phyloP scores from a whole-genome alignment of 1,140 invertebrate species.

The Conus ventricosus region DNA sequence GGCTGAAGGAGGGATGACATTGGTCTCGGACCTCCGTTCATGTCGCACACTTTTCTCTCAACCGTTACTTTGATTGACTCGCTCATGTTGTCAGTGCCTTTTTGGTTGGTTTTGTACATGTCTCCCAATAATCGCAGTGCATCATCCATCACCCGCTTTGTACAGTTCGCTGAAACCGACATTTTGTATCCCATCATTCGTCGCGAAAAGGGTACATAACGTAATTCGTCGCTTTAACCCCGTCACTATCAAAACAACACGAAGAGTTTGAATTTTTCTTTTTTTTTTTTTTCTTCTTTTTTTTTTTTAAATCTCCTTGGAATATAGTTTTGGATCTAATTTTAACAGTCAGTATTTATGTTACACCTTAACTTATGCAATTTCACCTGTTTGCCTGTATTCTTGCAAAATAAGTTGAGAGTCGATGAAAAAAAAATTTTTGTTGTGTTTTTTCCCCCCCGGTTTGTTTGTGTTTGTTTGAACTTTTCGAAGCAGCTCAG shows the following conservation, averaged over 20 bases:
- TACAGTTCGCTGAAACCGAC: not conserved
- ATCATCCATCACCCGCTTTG: not conserved
- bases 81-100: not conserved
- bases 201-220: not conserved
- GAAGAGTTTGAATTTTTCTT: not conserved
- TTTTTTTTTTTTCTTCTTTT: not conserved
- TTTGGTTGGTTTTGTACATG: not conserved
- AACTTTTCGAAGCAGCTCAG: no score
- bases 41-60: no score
- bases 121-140: not conserved
- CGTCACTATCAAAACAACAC: no score
- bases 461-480: no score
- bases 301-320: not conserved
- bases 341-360: slow-evolving; percentile 7
- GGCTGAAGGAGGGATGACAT: no score
- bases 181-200: not conserved
- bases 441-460: no score
- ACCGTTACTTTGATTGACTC: not conserved
- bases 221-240: not conserved
- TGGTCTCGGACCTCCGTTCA: no score
- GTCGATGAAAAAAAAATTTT: no score
- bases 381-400: not conserved
- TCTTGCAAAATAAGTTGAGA: no score
- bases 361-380: slow-evolving; percentile 1
- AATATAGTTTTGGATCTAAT: slow-evolving; percentile 4